These are phyloP conservation scores for Atethmia centrago DNA, from an alignment of 2,888 invertebrate species.

Conservation along the genomic window DNA sequence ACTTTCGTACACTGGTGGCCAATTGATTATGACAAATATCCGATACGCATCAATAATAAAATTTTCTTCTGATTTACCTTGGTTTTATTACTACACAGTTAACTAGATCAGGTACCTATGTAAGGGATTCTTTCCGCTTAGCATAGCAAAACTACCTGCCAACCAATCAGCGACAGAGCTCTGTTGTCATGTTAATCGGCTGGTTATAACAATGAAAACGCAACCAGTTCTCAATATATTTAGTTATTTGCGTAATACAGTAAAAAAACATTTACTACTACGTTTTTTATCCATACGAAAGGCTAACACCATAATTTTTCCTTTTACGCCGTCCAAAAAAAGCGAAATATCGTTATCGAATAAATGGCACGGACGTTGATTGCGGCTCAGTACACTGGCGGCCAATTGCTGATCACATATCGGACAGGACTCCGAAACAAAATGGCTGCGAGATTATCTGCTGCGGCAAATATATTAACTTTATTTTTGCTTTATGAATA, in stretches of 20 bases:
- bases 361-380: conserved; percentile 65
- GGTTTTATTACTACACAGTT: conserved; percentile 1
- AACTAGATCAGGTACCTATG: background rate
- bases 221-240: background rate
- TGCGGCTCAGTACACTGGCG: conserved; percentile 66
- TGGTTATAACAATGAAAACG: background rate
- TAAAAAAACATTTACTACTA: background rate
- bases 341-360: conserved; percentile 57
- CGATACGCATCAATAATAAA: conserved; percentile 12
- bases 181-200: background rate
- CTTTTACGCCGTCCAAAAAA: conserved; percentile 46
- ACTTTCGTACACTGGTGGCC: conserved; percentile 25
- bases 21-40: conserved; percentile 49
- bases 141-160: background rate
- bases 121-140: background rate
- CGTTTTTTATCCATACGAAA: conserved; percentile 23
- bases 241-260: background rate
- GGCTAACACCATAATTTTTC: conserved; percentile 46
- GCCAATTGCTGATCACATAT: conserved; percentile 70
- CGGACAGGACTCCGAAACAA: conserved; percentile 60
- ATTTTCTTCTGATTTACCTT: background rate
- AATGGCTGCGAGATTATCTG: conserved; percentile 60
- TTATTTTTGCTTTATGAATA: conserved; percentile 63
- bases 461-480: conserved; percentile 62
- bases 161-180: background rate